phyloP scores from a whole-genome alignment of 2,888 invertebrate genomes.

The Dascillus cervinus region DNA sequence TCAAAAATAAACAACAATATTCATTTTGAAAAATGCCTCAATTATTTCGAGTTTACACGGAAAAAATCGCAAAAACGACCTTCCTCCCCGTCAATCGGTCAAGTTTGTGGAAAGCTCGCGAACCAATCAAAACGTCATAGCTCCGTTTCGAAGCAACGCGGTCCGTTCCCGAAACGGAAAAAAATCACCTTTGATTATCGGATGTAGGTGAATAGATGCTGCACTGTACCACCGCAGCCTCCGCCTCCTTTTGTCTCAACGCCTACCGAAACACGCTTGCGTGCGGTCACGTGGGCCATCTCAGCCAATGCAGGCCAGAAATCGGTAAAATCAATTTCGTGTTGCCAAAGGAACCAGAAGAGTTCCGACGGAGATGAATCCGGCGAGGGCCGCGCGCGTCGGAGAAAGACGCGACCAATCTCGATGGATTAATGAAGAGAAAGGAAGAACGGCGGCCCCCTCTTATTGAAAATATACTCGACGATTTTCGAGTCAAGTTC shows the following conservation, averaged over 20 bases:
- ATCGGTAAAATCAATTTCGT: slow-evolving; percentile 35
- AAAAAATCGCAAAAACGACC: no score
- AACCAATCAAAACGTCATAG: no score
- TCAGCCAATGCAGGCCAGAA: slow-evolving; percentile 28
- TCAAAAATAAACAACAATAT: no score
- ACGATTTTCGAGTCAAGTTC: slow-evolving; percentile 36
- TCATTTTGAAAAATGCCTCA: no score
- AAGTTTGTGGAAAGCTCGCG: no score
- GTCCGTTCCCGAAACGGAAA: no score
- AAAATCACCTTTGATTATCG: no score
- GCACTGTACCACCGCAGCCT: slow-evolving; percentile 16
- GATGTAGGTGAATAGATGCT: no score
- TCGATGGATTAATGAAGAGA: slow-evolving; percentile 12
- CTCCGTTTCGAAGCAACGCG: no score
- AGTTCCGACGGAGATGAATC: slow-evolving; percentile 8
- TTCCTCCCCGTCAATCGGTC: no score
- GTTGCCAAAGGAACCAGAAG: slow-evolving; percentile 11
- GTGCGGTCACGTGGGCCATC: slow-evolving; percentile 31
- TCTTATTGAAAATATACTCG: slow-evolving; percentile 30
- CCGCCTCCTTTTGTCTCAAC: slow-evolving; percentile 40
- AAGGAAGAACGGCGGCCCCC: slow-evolving; percentile 11
- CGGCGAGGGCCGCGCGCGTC: slow-evolving; percentile 6
- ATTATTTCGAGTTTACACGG: no score
- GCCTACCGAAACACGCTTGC: slow-evolving; percentile 35
- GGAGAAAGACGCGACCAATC: slow-evolving; percentile 10